phyloP scores from a whole-genome alignment of 2,888 invertebrate genomes.

The Polydrusus pterygomalis region DNA sequence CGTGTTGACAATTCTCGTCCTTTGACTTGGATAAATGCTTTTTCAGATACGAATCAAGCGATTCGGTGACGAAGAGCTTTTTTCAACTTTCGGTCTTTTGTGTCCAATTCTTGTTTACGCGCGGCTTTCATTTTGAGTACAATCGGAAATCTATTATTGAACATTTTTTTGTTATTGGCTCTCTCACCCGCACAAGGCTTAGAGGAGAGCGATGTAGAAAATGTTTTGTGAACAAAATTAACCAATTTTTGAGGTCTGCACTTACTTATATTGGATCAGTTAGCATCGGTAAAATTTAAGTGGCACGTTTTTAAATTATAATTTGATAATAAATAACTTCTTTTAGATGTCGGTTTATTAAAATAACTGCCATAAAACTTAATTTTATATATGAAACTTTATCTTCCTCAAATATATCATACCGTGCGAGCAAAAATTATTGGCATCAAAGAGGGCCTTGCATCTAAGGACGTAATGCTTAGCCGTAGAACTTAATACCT shows the following conservation, averaged over 20 bases:
- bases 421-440: too few species aligned
- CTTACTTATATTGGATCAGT: neutral
- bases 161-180: constrained; percentile 40
- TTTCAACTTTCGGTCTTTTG: constrained; percentile 49
- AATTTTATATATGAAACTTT: too few species aligned
- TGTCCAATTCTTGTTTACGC: constrained; percentile 43
- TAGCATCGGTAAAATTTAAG: too few species aligned
- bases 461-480: too few species aligned
- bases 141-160: constrained; percentile 51
- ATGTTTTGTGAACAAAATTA: constrained; percentile 10
- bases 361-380: too few species aligned
- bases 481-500: too few species aligned
- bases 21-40: constrained; percentile 50
- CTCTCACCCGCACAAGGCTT: constrained; percentile 20
- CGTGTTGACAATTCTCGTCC: constrained; percentile 47
- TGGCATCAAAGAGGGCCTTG: too few species aligned
- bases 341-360: too few species aligned
- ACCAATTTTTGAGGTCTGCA: neutral
- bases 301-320: too few species aligned
- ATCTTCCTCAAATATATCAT: too few species aligned
- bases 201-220: constrained; percentile 5
- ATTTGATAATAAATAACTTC: too few species aligned
- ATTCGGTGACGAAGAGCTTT: constrained; percentile 47
- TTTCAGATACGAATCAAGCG: constrained; percentile 43
- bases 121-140: constrained; percentile 40